Evolutionary conservation across 2,113 vertebrate species (phyloP).

Genomic region (Cyanoramphus novaezelandiae): DNA sequence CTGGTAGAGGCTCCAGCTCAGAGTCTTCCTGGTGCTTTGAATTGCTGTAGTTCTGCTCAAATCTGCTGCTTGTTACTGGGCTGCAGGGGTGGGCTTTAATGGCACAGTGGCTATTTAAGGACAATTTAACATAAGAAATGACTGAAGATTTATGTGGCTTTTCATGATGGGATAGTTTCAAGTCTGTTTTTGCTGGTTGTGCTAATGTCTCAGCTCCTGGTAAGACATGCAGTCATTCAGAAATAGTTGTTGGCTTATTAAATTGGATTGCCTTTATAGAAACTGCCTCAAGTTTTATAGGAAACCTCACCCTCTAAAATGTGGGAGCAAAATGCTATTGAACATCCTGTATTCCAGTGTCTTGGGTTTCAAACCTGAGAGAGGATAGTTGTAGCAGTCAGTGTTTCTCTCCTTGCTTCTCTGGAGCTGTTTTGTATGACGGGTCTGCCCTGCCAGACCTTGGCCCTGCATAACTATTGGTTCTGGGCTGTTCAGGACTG

Average conservation of each 20-base stretch:
- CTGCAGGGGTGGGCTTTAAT: background rate
- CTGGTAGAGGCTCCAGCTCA: background rate
- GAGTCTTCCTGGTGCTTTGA: background rate
- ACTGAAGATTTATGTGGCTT: background rate
- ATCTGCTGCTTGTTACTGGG: background rate
- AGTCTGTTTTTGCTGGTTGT: background rate
- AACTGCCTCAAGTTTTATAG: background rate
- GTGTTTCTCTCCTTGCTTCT: background rate
- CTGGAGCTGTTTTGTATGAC: background rate
- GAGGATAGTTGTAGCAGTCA: background rate
- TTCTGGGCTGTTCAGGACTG: slow-evolving; percentile 3
- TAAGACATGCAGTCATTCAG: background rate
- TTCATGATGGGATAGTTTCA: background rate
- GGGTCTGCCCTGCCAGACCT: background rate
- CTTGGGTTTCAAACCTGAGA: background rate
- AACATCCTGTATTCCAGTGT: background rate
- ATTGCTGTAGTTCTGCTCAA: background rate
- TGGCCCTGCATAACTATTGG: background rate
- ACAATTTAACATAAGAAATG: background rate
- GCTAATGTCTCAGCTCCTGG: background rate
- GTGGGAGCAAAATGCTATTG: background rate
- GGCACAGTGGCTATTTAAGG: background rate
- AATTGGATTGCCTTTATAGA: slow-evolving; percentile 2
- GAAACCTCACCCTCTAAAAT: background rate
- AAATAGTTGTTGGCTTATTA: slow-evolving; percentile 40